Evolutionary conservation across 2,888 invertebrate species (phyloP).

Genomic region (Tanytarsus gracilentus): DNA sequence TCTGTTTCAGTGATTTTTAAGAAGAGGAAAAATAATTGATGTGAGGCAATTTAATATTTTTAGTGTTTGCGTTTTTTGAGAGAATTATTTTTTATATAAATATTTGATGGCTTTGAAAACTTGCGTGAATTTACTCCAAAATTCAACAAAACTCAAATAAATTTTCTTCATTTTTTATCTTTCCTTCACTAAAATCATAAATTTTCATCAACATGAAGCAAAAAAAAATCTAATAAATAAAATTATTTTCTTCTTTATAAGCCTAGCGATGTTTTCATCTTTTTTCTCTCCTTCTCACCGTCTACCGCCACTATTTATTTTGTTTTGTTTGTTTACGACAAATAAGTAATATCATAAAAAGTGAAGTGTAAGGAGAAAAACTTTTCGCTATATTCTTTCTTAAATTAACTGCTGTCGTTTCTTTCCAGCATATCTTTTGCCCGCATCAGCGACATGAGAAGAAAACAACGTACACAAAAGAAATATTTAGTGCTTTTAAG

Average conservation of each 20-base stretch:
- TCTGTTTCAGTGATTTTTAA: neutral
- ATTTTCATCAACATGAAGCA: no score
- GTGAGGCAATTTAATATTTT: neutral
- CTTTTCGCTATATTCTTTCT: neutral
- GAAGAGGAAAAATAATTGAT: no score
- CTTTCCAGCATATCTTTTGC: neutral
- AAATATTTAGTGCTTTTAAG: neutral
- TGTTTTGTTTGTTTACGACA: neutral
- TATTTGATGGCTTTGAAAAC: no score
- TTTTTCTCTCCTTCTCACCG: neutral
- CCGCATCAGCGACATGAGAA: neutral
- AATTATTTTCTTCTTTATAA: no score
- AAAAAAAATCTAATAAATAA: no score
- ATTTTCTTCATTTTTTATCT: no score
- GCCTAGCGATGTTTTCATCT: neutral
- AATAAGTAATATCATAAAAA: conserved; percentile 13
- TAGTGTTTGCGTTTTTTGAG: neutral
- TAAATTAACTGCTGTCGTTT: conserved; percentile 4
- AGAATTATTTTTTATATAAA: neutral
- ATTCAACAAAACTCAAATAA: no score
- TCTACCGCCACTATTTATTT: neutral
- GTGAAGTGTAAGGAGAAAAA: conserved; percentile 6
- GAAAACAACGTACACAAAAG: neutral
- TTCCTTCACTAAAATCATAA: no score
- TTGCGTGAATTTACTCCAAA: no score